phyloP scores from a whole-genome alignment of 2,113 vertebrate genomes.

The Coracopsis vasa region DNA sequence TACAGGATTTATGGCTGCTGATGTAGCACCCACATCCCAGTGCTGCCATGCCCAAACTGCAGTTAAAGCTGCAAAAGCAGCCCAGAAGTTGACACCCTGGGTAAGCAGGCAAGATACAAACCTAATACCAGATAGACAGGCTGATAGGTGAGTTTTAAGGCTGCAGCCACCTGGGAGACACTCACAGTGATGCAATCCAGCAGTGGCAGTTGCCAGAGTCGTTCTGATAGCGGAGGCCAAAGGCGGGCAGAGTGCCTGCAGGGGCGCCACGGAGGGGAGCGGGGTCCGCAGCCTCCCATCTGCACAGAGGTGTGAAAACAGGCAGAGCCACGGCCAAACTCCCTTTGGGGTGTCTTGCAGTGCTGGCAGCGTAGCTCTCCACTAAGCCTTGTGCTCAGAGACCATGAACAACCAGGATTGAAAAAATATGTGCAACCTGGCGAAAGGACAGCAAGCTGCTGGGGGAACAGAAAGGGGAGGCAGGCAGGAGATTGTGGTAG shows the following conservation, averaged over 20 bases:
- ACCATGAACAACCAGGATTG: conserved; percentile 5
- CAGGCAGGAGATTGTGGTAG: neutral
- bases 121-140: neutral
- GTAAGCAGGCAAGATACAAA: neutral
- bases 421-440: conserved; percentile 58
- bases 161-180: conserved; percentile 48
- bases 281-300: neutral
- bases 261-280: neutral
- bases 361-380: neutral
- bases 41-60: neutral
- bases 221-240: neutral
- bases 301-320: conserved; percentile 41
- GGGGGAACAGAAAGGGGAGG: neutral
- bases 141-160: neutral
- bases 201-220: conserved; percentile 30
- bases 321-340: conserved; percentile 4
- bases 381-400: conserved; percentile 28
- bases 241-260: neutral
- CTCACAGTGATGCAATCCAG: conserved; percentile 14
- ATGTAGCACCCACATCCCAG: neutral
- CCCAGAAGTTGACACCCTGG: neutral
- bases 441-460: conserved; percentile 33
- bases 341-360: conserved; percentile 26
- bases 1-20: neutral
- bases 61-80: neutral